phyloP scores from a whole-genome alignment of 2,797 vertebrate genomes.

The Balearica regulorum region DNA sequence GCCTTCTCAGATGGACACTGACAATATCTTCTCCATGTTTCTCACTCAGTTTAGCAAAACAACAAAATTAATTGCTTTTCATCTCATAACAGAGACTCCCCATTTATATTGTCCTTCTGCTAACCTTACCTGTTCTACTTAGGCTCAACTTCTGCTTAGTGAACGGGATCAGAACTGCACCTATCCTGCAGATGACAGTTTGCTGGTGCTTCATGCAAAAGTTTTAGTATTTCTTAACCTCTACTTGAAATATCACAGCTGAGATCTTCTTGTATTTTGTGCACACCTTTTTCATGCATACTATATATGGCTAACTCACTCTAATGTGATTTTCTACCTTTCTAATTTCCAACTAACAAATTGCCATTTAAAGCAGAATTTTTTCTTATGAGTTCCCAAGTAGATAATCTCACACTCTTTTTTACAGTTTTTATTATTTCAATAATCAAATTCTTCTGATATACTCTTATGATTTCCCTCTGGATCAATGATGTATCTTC shows the following conservation, averaged over 20 bases:
- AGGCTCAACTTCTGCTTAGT: background rate
- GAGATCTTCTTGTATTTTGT: background rate
- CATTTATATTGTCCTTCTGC: background rate
- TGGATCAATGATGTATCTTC: background rate
- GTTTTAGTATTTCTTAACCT: background rate
- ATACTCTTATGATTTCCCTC: background rate
- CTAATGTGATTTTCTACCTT: background rate
- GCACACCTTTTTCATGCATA: background rate
- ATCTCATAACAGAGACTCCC: background rate
- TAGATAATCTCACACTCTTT: background rate
- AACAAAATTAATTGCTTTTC: background rate
- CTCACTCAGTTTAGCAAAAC: background rate
- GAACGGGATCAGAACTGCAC: background rate
- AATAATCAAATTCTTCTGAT: background rate
- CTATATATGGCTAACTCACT: background rate
- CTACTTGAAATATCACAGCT: background rate
- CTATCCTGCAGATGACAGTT: background rate
- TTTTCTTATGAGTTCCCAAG: background rate
- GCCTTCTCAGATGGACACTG: background rate
- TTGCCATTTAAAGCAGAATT: background rate
- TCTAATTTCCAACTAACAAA: background rate
- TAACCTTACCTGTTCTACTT: background rate
- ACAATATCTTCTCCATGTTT: rapidly evolving
- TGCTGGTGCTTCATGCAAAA: background rate
- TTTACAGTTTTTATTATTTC: background rate